phyloP scores from a whole-genome alignment of 2,113 vertebrate genomes.

The Pampusana beccarii region DNA sequence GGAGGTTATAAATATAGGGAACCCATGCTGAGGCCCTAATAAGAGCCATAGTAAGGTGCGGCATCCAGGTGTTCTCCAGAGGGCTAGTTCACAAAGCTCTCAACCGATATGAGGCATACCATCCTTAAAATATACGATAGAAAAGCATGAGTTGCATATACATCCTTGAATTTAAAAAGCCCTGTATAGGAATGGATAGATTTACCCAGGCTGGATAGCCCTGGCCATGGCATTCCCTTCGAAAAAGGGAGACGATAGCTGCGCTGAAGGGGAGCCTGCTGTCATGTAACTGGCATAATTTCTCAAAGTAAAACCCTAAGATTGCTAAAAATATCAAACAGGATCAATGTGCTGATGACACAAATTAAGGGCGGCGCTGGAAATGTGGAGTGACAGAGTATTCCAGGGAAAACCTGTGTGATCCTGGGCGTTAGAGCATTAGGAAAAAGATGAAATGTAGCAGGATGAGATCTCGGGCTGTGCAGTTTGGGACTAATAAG shows the following conservation, averaged over 20 bases:
- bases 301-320: neutral
- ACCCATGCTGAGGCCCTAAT: neutral
- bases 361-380: neutral
- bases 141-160: neutral
- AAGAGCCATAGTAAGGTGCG: neutral
- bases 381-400: neutral
- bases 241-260: neutral
- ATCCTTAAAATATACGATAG: neutral
- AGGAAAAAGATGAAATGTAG: neutral
- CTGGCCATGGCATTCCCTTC: neutral
- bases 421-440: neutral
- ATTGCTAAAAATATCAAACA: neutral
- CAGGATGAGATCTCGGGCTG: neutral
- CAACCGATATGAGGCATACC: neutral
- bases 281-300: neutral
- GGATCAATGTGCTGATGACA: neutral
- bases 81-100: neutral
- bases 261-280: neutral
- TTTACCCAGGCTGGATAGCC: neutral
- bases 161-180: neutral
- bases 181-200: neutral
- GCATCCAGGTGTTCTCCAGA: neutral
- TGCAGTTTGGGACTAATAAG: neutral
- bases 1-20: neutral
- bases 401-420: neutral